phyloP scores from a whole-genome alignment of 2,888 invertebrate genomes.

The Sphinx pinastri region DNA sequence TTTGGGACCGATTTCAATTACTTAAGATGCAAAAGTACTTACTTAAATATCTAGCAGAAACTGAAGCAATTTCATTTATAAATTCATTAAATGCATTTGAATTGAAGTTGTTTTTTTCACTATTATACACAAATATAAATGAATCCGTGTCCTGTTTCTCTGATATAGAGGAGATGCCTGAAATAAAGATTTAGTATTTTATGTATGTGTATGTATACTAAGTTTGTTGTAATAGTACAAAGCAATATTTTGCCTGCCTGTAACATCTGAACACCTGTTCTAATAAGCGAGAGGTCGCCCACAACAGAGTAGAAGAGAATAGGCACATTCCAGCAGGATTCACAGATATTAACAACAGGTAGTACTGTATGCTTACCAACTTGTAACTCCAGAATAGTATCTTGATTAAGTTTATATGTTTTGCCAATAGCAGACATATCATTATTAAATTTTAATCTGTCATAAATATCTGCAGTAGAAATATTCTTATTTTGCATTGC shows the following conservation, averaged over 20 bases:
- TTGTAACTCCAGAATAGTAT: conserved; percentile 65
- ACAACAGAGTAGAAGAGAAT: too few relatives aligned
- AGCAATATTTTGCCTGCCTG: neutral
- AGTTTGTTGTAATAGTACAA: neutral
- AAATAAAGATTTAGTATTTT: neutral
- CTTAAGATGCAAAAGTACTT: conserved; percentile 42
- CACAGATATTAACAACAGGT: neutral
- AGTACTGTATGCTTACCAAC: conserved; percentile 55
- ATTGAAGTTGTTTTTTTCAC: conserved; percentile 53
- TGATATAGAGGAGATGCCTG: conserved; percentile 71
- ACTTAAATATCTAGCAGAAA: conserved; percentile 72
- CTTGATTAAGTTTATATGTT: conserved; percentile 62
- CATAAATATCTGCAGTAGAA: conserved; percentile 41
- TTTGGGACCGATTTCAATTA: too few relatives aligned
- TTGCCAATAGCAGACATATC: conserved; percentile 60
- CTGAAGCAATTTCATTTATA: conserved; percentile 59
- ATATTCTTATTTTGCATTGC: conserved; percentile 1
- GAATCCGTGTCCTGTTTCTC: conserved; percentile 69
- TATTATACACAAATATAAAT: conserved; percentile 73
- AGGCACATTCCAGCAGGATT: too few relatives aligned
- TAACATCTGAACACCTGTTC: neutral
- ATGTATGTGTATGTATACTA: neutral
- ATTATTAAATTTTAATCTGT: conserved; percentile 58
- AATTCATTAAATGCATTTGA: conserved; percentile 57
- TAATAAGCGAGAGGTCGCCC: too few relatives aligned